Base-by-base conservation (phyloP, 2,113 vertebrate species). In the Pollachius pollachius region DNA sequence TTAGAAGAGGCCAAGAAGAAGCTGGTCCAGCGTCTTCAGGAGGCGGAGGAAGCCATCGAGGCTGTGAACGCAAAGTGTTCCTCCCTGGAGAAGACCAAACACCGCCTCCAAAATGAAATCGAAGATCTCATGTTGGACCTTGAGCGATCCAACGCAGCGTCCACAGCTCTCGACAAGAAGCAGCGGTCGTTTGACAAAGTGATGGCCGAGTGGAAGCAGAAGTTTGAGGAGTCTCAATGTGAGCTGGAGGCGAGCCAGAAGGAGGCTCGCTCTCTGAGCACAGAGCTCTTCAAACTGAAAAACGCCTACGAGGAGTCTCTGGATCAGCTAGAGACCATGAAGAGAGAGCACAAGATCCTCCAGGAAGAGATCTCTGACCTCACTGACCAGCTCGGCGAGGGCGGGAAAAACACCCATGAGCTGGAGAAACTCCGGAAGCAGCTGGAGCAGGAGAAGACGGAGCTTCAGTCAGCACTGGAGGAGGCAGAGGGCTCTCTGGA, bases 1-100 rank as follows among this genome's bases (percentile, higher is more conserved):
- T 89, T 98, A 15, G 96, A 97, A 34, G 96, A 97, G 52, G 95
- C 96, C 70, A 98, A 98, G 91, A 97, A 97, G 90, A 98, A 98
- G 87, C 64, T 97, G 88, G 96, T 95, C 0, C 96, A 96, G 85
- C 72, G 95, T 58, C 86, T 97, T 3, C 96, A 98, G 81, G 96
- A 98, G 1, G 94, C 96, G 0, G 94, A 81, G 89, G 83, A 98
- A 75, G 93, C 94, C 0, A 94, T 95, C 16, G 97, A 98, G 84
- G 96, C 95, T 0, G 94, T 93, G 67, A 97, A 98, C 0, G 94
- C 95, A 77, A 98, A 97, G 81, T 96, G 94, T 75, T 98, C 97
- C 0, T 98, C 97, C 0, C 87, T 98, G 18, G 96, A 98, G 82
- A 98, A 98, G 86, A 97, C 95, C 73, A 98, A 98, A 64, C 96